Evolutionary conservation across 2,113 vertebrate genomes (phyloP).

Genomic region (Dipodomys stephensi): DNA sequence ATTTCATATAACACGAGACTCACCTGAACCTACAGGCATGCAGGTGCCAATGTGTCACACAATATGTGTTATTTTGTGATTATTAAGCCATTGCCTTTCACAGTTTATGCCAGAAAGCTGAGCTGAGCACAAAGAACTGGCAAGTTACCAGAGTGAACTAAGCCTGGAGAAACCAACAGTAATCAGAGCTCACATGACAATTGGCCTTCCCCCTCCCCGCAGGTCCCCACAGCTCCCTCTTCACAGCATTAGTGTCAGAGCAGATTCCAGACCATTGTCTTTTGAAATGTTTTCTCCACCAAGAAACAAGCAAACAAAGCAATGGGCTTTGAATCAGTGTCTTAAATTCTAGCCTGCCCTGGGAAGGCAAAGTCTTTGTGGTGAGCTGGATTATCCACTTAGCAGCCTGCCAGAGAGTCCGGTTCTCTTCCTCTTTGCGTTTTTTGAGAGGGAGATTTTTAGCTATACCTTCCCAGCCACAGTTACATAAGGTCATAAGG

Average conservation of each 20-base stretch:
- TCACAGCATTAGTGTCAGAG: conserved; percentile 41
- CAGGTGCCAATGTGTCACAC: not conserved
- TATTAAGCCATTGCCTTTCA: not conserved
- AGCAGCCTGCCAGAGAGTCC: conserved; percentile 16
- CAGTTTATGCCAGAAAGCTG: not conserved
- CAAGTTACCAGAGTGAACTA: not conserved
- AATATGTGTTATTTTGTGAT: not conserved
- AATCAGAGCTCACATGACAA: conserved; percentile 41
- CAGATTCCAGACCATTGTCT: conserved; percentile 23
- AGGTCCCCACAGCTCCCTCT: conserved; percentile 15
- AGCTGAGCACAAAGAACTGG: not conserved
- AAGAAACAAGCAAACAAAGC: conserved; percentile 29
- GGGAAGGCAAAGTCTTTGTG: conserved; percentile 55
- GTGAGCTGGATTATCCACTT: conserved; percentile 41
- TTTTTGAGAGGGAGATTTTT: conserved; percentile 1
- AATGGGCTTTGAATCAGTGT: conserved; percentile 23
- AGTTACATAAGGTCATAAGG: conserved; percentile 51
- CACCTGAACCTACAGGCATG: not conserved
- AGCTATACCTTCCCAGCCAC: conserved; percentile 32
- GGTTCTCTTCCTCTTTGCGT: not conserved
- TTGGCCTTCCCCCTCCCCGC: not conserved
- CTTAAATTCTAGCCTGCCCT: conserved; percentile 51
- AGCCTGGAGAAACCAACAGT: not conserved
- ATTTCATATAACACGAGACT: not conserved
- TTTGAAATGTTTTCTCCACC: conserved; percentile 27